Percentiles rank a stretch among this genome's conserved stretches.
Conservation (phyloP, 1,140 invertebrate species). For the Microplitis demolitor region DNA sequence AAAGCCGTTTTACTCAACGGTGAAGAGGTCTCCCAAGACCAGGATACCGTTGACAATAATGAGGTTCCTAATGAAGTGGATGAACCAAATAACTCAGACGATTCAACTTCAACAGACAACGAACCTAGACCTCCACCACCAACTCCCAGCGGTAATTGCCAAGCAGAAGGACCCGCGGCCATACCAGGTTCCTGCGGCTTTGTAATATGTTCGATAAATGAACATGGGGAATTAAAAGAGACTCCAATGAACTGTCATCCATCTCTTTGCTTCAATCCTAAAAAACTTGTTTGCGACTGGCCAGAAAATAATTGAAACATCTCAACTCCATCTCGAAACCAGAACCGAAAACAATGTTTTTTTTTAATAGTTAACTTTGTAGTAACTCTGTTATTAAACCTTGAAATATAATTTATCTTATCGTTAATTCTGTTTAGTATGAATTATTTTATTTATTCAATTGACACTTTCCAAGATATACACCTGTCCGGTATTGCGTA, state of each 20-base stretch:
- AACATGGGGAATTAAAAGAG: not conserved
- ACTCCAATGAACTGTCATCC: not conserved
- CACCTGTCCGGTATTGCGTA: too few species aligned
- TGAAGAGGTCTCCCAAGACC: not conserved
- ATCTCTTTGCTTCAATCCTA: not conserved
- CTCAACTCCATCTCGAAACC: too few species aligned
- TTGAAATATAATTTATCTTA: too few species aligned
- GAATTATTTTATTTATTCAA: too few species aligned
- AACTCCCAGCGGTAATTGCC: not conserved
- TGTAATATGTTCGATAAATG: not conserved
- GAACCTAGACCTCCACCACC: not conserved
- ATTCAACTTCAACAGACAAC: not conserved
- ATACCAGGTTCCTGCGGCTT: slow-evolving; percentile 9
- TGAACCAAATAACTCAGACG: too few species aligned
- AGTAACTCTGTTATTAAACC: too few species aligned
- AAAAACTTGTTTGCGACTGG: slow-evolving; percentile 16
- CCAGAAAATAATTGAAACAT: not conserved
- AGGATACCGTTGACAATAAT: not conserved
- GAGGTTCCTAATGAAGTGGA: too few species aligned
- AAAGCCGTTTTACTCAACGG: slow-evolving; percentile 34
- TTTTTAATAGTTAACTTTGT: too few species aligned
- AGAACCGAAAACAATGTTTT: too few species aligned
- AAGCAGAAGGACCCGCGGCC: not conserved
- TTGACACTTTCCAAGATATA: too few species aligned
- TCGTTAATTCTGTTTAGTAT: too few species aligned